Evolutionary conservation across 2,888 invertebrate genomes (phyloP).

Genomic region (Xestoiulus laeticollis): DNA sequence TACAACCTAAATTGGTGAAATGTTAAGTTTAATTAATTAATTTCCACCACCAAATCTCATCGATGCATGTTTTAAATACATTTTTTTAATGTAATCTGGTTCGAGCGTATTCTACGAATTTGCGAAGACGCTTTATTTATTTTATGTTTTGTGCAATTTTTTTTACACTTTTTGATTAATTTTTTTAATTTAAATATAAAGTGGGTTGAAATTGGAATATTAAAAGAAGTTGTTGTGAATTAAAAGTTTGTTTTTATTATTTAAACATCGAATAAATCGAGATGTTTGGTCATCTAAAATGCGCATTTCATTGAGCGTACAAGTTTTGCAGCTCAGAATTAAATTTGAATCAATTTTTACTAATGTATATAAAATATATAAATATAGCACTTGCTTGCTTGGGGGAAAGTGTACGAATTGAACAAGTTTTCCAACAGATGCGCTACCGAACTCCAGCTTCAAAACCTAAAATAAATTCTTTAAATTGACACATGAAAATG

Average conservation of each 20-base stretch:
- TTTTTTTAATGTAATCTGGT: not conserved
- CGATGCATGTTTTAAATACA: not conserved
- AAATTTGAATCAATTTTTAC: no score
- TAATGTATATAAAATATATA: no score
- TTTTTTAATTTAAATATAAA: not conserved
- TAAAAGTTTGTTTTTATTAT: not conserved
- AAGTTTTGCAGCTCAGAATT: not conserved
- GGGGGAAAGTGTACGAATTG: no score
- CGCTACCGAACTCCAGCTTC: no score
- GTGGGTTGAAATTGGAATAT: not conserved
- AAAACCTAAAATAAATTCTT: no score
- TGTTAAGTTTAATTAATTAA: not conserved
- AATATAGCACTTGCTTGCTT: no score
- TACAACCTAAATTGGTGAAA: not conserved
- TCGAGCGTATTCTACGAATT: not conserved
- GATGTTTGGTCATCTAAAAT: not conserved
- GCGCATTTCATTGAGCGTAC: not conserved
- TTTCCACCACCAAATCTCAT: not conserved
- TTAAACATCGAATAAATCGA: not conserved
- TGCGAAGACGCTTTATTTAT: not conserved
- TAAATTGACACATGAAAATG: no score
- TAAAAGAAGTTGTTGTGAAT: conserved; percentile 23
- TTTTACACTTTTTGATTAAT: not conserved
- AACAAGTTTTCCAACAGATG: no score
- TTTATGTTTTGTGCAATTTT: not conserved